Evolutionary conservation across 1,140 invertebrate species (phyloP).

Genomic region (Caenorhabditis remanei): DNA sequence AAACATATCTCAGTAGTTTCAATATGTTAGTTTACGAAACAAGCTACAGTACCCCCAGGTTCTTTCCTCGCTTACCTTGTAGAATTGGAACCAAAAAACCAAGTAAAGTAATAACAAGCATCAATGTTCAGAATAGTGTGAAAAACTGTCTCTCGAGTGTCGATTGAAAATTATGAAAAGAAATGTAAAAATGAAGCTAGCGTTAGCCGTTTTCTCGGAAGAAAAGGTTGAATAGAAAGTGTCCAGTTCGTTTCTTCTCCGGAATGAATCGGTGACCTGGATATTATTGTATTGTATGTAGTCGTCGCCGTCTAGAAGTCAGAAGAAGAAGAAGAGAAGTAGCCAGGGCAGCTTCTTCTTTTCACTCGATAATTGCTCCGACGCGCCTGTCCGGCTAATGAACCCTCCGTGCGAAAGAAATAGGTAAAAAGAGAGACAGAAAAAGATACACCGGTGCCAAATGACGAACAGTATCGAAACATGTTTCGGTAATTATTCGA

Average conservation of each 20-base stretch:
- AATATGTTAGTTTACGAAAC: no score
- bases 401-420: slow-evolving; percentile 5
- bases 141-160: neutral
- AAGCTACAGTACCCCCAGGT: no score
- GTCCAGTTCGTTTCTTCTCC: slow-evolving; percentile 25
- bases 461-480: slow-evolving; percentile 50
- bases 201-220: slow-evolving; percentile 19
- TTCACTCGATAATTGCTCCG: slow-evolving; percentile 37
- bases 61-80: neutral
- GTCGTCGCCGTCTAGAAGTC: slow-evolving; percentile 14
- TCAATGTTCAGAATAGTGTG: neutral
- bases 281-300: slow-evolving; percentile 44
- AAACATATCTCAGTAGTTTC: no score
- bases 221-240: slow-evolving; percentile 45
- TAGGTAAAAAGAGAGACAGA: slow-evolving; percentile 9
- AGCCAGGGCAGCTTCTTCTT: slow-evolving; percentile 46
- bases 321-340: slow-evolving; percentile 9
- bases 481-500: slow-evolving; percentile 42
- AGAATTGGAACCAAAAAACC: slow-evolving; percentile 42
- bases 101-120: slow-evolving; percentile 42
- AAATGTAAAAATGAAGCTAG: neutral
- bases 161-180: neutral
- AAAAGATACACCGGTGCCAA: slow-evolving; percentile 30
- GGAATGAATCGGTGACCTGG: slow-evolving; percentile 45
- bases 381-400: slow-evolving; percentile 33